Evolutionary conservation across 2,888 invertebrate genomes (phyloP).

Genomic region (Drosophila tripunctata): DNA sequence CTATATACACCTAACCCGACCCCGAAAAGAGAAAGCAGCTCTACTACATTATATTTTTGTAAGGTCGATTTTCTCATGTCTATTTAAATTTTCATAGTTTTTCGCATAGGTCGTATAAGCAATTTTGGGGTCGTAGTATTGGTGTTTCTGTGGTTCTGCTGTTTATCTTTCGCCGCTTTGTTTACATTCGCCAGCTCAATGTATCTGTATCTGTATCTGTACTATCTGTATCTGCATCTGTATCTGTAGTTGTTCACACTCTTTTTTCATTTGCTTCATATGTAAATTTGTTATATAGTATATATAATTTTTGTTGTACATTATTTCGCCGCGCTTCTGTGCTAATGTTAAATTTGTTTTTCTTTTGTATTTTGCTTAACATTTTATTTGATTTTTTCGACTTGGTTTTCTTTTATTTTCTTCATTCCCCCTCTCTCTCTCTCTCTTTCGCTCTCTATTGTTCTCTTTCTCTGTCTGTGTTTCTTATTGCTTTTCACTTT

Average conservation of each 20-base stretch:
- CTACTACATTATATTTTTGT: conserved; percentile 12
- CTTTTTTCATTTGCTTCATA: conserved; percentile 19
- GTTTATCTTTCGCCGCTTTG: conserved; percentile 76
- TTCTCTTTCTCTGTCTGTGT: too few relatives aligned
- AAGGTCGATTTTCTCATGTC: conserved; percentile 30
- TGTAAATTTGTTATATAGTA: neutral
- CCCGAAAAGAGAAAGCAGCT: conserved; percentile 5
- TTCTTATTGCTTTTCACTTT: conserved; percentile 18
- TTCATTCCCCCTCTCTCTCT: too few relatives aligned
- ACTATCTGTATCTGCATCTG: too few relatives aligned
- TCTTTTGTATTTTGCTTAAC: conserved; percentile 73
- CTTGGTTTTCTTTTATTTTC: conserved; percentile 25
- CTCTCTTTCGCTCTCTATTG: too few relatives aligned
- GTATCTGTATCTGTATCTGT: conserved; percentile 7
- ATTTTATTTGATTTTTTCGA: conserved; percentile 75
- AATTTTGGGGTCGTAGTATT: conserved; percentile 34
- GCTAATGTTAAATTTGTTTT: conserved; percentile 66
- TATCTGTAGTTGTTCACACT: conserved; percentile 28
- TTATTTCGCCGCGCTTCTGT: conserved; percentile 50
- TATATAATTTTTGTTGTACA: conserved; percentile 20
- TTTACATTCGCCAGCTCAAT: conserved; percentile 62
- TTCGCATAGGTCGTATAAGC: conserved; percentile 9
- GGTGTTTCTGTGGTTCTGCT: conserved; percentile 62
- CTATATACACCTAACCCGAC: too few relatives aligned
- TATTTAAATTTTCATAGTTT: conserved; percentile 23